Percentiles rank a stretch among this genome's conserved stretches.
Conservation (phyloP, 2,797 vertebrate species). For the Gymnopithys bicolor region DNA sequence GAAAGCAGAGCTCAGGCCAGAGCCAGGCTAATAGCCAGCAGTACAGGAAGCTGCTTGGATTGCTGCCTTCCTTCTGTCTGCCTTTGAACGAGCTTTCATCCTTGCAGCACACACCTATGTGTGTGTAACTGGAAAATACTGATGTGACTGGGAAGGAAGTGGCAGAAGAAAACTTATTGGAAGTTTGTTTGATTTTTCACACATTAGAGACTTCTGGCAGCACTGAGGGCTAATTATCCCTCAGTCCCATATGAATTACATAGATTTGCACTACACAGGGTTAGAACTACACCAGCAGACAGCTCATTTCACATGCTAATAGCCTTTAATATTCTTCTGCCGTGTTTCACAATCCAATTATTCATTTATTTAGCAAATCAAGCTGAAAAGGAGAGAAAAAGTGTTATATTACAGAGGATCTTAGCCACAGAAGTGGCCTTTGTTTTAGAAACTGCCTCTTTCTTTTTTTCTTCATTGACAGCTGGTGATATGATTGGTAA, state of each 20-base stretch:
- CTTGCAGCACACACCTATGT: fast-evolving
- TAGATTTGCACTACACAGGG: not conserved
- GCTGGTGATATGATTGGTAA: not conserved
- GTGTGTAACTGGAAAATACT: not conserved
- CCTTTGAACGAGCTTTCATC: not conserved
- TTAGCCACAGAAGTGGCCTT: not conserved
- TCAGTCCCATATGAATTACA: not conserved
- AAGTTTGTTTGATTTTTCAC: not conserved
- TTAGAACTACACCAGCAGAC: not conserved
- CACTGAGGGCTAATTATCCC: not conserved
- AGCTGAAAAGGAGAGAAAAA: not conserved
- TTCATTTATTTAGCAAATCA: conserved; percentile 38
- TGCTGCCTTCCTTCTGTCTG: not conserved
- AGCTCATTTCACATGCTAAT: conserved; percentile 17
- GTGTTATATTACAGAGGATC: not conserved
- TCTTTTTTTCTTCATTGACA: not conserved
- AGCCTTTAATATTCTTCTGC: conserved; percentile 18
- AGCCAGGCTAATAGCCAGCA: not conserved
- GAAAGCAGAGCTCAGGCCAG: not conserved
- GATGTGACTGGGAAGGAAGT: not conserved
- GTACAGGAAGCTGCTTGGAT: not conserved
- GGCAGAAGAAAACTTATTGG: not conserved
- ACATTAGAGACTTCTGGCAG: not conserved
- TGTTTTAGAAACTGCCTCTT: not conserved
- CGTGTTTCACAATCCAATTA: not conserved